Evolutionary conservation across 2,113 vertebrate species (phyloP).

Genomic region (Suricata suricatta): DNA sequence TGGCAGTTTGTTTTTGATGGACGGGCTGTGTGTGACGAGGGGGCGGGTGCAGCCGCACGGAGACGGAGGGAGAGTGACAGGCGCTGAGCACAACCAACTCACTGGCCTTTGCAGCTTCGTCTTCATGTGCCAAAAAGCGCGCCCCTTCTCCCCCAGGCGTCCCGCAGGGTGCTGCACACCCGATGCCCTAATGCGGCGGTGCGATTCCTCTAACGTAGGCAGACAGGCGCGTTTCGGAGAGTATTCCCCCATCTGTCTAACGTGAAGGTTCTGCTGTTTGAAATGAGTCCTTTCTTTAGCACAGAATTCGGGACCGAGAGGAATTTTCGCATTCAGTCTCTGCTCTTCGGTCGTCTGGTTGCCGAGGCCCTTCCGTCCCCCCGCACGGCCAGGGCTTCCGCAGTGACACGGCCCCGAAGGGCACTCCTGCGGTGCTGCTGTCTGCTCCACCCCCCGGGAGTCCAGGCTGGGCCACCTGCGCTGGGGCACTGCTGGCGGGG

Average conservation of each 20-base stretch:
- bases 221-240: neutral
- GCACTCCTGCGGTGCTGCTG: neutral
- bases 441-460: neutral
- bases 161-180: neutral
- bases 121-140: neutral
- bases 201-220: neutral
- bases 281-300: neutral
- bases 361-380: neutral
- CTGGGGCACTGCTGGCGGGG: neutral
- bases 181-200: neutral
- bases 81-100: neutral
- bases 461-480: accelerated
- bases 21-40: accelerated
- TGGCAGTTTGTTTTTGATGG: too few relatives aligned
- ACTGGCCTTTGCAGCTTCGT: constrained; percentile 51
- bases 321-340: neutral
- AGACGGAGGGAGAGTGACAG: neutral
- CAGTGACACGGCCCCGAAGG: neutral
- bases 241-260: constrained; percentile 34
- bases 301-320: neutral
- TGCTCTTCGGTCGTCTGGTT: neutral
- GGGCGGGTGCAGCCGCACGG: accelerated
- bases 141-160: neutral
- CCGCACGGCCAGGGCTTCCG: accelerated
- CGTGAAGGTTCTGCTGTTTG: neutral